phyloP scores from a whole-genome alignment of 2,888 invertebrate genomes.

The Calliopum simillimum region DNA sequence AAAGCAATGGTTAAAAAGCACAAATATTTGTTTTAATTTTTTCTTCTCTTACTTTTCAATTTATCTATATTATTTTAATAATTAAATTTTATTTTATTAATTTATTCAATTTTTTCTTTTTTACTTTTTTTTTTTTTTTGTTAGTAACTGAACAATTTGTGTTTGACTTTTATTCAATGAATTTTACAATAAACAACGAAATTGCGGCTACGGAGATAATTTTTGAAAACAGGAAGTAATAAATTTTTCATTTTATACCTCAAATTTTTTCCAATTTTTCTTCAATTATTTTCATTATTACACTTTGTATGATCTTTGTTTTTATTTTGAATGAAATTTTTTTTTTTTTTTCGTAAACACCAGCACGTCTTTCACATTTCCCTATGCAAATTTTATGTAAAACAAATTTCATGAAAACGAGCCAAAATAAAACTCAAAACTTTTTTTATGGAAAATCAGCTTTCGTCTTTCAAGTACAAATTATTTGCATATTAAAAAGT shows the following conservation, averaged over 20 bases:
- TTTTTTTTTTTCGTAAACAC: neutral
- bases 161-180: neutral
- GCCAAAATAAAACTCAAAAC: neutral
- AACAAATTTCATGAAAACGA: neutral
- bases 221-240: slow-evolving; percentile 8
- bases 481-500: neutral
- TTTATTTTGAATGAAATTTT: neutral
- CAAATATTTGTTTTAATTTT: no score
- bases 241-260: neutral
- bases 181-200: neutral
- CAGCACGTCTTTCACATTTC: slow-evolving; percentile 1
- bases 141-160: no score
- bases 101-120: no score
- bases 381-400: slow-evolving; percentile 4
- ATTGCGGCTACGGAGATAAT: neutral
- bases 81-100: no score
- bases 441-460: neutral
- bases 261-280: neutral
- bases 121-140: no score
- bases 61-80: no score
- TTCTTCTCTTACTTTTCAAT: no score
- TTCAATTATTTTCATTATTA: neutral
- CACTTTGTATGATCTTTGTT: neutral
- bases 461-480: slow-evolving; percentile 1
- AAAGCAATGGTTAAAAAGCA: no score